Evolutionary conservation across 2,113 vertebrate species (phyloP).

Genomic region (Halcyon malimbica): DNA sequence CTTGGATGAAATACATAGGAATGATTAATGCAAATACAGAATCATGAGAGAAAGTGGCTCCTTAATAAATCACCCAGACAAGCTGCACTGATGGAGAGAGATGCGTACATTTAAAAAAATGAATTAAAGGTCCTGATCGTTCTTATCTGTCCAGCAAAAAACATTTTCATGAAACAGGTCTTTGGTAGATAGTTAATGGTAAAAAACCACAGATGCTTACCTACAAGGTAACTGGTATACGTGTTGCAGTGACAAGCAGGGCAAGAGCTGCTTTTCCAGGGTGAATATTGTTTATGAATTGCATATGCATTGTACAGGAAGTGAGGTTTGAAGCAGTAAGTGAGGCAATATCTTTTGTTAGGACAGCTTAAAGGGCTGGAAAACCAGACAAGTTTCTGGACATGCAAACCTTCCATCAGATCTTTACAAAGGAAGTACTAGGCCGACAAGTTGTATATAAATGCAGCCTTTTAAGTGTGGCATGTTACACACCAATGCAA

Average conservation of each 20-base stretch:
- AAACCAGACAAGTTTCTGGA: background rate
- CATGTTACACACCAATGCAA: background rate
- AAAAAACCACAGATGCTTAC: background rate
- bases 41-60: background rate
- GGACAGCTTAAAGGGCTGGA: background rate
- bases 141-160: background rate
- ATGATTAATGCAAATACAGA: background rate
- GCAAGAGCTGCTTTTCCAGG: background rate
- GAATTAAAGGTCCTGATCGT: background rate
- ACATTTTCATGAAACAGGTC: background rate
- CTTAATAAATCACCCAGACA: background rate
- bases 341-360: background rate
- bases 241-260: background rate
- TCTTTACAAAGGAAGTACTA: background rate
- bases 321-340: background rate
- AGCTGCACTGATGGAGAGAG: background rate
- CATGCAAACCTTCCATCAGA: background rate
- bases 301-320: background rate
- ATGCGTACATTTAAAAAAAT: background rate
- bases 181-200: background rate
- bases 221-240: background rate
- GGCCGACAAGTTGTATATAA: background rate
- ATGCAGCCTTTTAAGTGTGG: background rate
- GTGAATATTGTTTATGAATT: background rate
- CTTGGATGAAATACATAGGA: background rate